These are phyloP conservation scores for Microhierax caerulescens DNA, from an alignment of 2,797 vertebrate genomes.

Conservation along the genomic window DNA sequence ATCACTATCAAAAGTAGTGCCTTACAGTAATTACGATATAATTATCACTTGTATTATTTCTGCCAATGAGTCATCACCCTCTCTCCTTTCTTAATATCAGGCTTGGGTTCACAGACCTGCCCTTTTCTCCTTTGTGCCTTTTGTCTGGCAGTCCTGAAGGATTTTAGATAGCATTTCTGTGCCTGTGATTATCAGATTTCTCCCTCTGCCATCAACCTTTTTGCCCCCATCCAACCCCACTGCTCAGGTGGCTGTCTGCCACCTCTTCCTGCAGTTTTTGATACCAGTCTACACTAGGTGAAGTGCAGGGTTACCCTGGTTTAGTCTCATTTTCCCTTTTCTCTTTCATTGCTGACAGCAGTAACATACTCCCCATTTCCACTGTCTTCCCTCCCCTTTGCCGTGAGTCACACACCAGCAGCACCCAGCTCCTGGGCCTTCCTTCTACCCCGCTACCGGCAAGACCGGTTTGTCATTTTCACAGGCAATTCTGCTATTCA, in stretches of 20 bases:
- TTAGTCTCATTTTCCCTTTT: background rate
- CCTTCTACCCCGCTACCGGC: background rate
- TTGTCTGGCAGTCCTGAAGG: background rate
- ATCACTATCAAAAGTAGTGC: background rate
- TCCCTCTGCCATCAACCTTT: background rate
- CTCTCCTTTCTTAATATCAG: background rate
- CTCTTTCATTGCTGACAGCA: background rate
- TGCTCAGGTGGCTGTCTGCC: background rate
- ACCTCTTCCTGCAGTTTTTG: background rate
- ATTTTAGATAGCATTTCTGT: background rate
- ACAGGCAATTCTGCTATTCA: background rate
- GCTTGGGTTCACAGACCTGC: background rate
- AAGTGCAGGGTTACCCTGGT: background rate
- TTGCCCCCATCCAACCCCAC: background rate
- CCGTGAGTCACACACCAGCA: fast-evolving
- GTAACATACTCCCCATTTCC: background rate
- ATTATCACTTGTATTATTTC: background rate
- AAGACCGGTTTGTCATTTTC: background rate
- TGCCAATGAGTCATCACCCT: background rate
- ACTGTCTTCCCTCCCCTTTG: background rate
- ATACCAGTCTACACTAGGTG: background rate
- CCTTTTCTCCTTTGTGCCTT: background rate
- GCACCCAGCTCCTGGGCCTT: background rate
- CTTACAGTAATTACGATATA: background rate
- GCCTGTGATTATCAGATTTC: background rate